A percentile compares a stretch with the other conserved stretches of the same genome.
These are phyloP conservation scores for Stegodyphus dumicola DNA, from an alignment of 1,140 invertebrate species.

Conservation along the genomic window DNA sequence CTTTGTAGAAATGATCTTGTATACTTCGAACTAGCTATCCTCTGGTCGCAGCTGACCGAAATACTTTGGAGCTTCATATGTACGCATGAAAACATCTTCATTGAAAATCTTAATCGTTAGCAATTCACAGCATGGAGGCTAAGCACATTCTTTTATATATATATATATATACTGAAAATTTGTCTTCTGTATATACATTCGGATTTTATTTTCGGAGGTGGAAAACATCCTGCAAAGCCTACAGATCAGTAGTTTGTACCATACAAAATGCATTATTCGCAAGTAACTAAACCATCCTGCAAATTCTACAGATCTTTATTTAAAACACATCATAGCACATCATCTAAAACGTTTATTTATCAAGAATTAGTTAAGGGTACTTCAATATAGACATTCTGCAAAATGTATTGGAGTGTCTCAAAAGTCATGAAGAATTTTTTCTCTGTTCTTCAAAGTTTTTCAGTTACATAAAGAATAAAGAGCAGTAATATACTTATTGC, in stretches of 20 bases:
- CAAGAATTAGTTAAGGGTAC: neutral
- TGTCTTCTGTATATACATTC: conserved; percentile 25
- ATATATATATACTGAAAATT: conserved; percentile 12
- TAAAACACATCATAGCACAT: too few relatives aligned
- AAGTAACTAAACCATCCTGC: neutral
- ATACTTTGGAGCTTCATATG: too few relatives aligned
- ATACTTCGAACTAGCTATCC: too few relatives aligned
- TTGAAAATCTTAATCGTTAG: too few relatives aligned
- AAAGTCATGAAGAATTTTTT: neutral
- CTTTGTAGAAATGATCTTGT: too few relatives aligned
- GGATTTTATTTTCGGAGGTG: conserved; percentile 24
- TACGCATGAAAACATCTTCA: too few relatives aligned
- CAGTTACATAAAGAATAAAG: too few relatives aligned
- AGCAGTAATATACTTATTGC: too few relatives aligned
- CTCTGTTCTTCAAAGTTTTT: neutral
- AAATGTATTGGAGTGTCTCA: neutral
- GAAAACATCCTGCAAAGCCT: neutral
- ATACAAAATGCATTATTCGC: neutral
- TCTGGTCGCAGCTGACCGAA: too few relatives aligned
- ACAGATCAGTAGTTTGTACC: neutral
- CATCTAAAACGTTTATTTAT: too few relatives aligned
- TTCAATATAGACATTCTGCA: neutral
- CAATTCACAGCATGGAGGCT: too few relatives aligned
- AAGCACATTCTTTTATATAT: neutral
- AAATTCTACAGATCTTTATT: too few relatives aligned